These are phyloP conservation scores for Euspilapteryx auroguttella DNA, from an alignment of 2,888 invertebrate genomes.

Conservation along the genomic window DNA sequence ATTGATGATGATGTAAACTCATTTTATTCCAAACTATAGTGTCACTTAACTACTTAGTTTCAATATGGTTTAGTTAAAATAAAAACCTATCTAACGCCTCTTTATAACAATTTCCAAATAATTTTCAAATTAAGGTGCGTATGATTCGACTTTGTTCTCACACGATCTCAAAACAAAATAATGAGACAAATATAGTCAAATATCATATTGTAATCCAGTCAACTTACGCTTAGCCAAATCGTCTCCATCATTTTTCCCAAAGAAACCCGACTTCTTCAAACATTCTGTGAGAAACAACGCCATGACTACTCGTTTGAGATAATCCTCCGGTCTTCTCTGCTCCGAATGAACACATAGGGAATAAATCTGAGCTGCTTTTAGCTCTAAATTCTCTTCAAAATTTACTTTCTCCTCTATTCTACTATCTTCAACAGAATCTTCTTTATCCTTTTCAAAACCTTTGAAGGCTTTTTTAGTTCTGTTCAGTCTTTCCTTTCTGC, in stretches of 20 bases:
- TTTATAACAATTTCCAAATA: too few species aligned
- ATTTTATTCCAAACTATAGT: too few species aligned
- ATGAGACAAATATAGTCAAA: too few species aligned
- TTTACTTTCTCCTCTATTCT: conserved; percentile 25
- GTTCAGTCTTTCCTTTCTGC: conserved; percentile 38
- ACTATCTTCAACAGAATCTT: conserved; percentile 23
- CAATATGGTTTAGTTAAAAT: too few species aligned
- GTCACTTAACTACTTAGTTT: too few species aligned
- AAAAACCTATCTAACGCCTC: too few species aligned
- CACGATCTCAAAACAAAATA: too few species aligned
- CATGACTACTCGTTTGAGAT: conserved; percentile 76
- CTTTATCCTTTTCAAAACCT: conserved; percentile 16
- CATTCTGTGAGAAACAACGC: conserved; percentile 73
- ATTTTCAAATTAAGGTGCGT: too few species aligned
- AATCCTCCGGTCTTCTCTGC: conserved; percentile 66
- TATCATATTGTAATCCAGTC: conserved; percentile 1
- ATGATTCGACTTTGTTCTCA: too few species aligned
- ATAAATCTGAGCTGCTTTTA: conserved; percentile 52
- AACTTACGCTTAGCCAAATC: conserved; percentile 20
- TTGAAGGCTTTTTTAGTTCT: conserved; percentile 33
- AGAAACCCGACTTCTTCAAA: conserved; percentile 69
- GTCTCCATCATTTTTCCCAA: conserved; percentile 32
- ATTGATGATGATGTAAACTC: too few species aligned
- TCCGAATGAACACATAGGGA: conserved; percentile 68
- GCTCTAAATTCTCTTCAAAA: conserved; percentile 29